Conservation (phyloP, 2,797 vertebrate species). For the Toxotes lorentzi region DNA sequence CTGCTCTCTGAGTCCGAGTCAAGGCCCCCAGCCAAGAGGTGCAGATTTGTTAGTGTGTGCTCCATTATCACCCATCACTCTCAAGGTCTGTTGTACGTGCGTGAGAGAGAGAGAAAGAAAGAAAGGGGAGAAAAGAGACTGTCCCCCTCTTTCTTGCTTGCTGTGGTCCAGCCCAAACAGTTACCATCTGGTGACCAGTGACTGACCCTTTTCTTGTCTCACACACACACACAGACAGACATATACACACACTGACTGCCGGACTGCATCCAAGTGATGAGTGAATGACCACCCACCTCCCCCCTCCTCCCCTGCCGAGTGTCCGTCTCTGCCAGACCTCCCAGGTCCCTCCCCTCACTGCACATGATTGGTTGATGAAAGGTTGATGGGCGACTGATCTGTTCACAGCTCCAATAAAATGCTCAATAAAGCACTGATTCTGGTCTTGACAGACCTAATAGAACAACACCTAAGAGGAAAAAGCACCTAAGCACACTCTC, state of each 20-base stretch:
- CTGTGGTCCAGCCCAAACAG: constrained; percentile 83
- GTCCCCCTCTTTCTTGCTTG: constrained; percentile 70
- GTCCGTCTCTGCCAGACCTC: constrained; percentile 71
- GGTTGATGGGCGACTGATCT: constrained; percentile 76
- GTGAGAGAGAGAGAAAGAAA: constrained; percentile 29
- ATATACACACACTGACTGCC: constrained; percentile 47
- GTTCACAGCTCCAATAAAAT: constrained; percentile 77
- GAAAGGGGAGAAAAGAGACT: constrained; percentile 60
- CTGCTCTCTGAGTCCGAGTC: constrained; percentile 66
- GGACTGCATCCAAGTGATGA: constrained; percentile 77
- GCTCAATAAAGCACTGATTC: constrained; percentile 76
- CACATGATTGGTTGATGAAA: constrained; percentile 82
- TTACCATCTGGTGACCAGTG: constrained; percentile 86
- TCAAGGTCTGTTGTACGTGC: constrained; percentile 58
- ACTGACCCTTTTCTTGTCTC: constrained; percentile 78
- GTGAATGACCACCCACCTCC: constrained; percentile 71
- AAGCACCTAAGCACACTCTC: constrained; percentile 44
- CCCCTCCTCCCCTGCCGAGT: constrained; percentile 49
- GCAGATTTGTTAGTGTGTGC: constrained; percentile 81
- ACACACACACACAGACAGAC: constrained; percentile 47
- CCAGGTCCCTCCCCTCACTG: constrained; percentile 66
- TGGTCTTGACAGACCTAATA: constrained; percentile 62
- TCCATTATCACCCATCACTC: constrained; percentile 80
- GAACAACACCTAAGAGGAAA: constrained; percentile 71
- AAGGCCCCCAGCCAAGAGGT: constrained; percentile 73